These are phyloP conservation scores for Varecia variegata DNA, from an alignment of 2,797 vertebrate species.

Conservation along the genomic window DNA sequence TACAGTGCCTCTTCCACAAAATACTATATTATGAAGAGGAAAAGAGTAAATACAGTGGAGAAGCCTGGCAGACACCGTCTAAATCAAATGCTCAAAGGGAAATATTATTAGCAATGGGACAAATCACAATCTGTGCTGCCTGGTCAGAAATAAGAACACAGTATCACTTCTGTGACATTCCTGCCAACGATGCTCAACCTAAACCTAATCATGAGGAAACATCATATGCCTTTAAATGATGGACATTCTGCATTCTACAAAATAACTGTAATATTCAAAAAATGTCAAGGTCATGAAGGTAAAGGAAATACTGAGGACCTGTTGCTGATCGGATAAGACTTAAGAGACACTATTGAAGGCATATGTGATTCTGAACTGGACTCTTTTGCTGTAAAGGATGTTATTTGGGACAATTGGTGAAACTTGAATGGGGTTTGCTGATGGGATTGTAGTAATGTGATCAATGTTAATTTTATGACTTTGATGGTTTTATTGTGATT, in stretches of 20 bases:
- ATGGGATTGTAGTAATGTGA: not conserved
- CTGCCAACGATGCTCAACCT: not conserved
- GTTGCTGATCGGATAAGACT: not conserved
- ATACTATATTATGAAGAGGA: not conserved
- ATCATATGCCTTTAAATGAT: not conserved
- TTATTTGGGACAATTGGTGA: not conserved
- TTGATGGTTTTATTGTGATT: not conserved
- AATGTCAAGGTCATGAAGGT: not conserved
- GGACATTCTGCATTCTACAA: not conserved
- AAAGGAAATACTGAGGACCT: not conserved
- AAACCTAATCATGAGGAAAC: not conserved
- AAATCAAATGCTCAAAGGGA: not conserved
- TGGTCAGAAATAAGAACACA: not conserved
- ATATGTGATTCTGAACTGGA: not conserved
- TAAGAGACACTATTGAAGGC: not conserved
- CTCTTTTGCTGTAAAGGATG: not conserved
- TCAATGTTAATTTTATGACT: not conserved
- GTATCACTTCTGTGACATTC: not conserved
- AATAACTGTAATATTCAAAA: not conserved
- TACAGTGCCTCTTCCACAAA: not conserved
- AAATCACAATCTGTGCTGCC: not conserved
- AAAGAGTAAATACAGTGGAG: not conserved
- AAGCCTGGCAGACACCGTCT: not conserved
- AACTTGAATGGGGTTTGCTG: not conserved
- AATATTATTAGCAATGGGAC: not conserved